These are phyloP conservation scores for Zoanthus solanderi DNA, from an alignment of 92 coral and sea anemone species.

Conservation along the genomic window DNA sequence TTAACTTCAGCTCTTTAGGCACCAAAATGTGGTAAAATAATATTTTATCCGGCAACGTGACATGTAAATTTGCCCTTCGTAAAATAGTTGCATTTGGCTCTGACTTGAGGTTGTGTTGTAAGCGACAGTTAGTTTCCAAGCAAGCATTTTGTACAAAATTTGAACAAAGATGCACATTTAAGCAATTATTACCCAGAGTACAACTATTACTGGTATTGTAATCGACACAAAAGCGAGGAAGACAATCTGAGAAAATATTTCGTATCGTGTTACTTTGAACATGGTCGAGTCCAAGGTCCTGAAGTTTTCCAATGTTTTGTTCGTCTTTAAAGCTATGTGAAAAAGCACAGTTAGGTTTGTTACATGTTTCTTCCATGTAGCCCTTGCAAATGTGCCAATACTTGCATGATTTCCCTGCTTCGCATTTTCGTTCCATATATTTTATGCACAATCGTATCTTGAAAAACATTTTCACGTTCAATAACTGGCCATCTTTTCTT, in stretches of 20 bases:
- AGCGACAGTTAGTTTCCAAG: neutral
- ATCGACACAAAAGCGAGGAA: conserved; percentile 58
- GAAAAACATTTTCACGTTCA: neutral
- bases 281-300: conserved; percentile 24
- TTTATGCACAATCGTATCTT: conserved; percentile 30
- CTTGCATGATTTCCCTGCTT: conserved; percentile 30
- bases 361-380: conserved; percentile 58
- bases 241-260: conserved; percentile 41
- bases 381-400: conserved; percentile 71
- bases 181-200: conserved; percentile 9
- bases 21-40: neutral
- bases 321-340: conserved; percentile 70
- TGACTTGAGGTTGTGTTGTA: conserved; percentile 8
- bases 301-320: conserved; percentile 39
- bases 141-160: neutral
- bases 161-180: conserved; percentile 55
- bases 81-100: neutral
- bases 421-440: conserved; percentile 1
- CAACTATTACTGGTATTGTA: conserved; percentile 40
- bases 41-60: neutral
- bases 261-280: conserved; percentile 13
- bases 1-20: neutral
- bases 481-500: neutral
- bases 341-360: conserved; percentile 36
- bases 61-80: neutral